Percentiles rank a stretch among this genome's conserved stretches.
phyloP scores from a whole-genome alignment of 2,113 vertebrate species.

The Microtus ochrogaster region DNA sequence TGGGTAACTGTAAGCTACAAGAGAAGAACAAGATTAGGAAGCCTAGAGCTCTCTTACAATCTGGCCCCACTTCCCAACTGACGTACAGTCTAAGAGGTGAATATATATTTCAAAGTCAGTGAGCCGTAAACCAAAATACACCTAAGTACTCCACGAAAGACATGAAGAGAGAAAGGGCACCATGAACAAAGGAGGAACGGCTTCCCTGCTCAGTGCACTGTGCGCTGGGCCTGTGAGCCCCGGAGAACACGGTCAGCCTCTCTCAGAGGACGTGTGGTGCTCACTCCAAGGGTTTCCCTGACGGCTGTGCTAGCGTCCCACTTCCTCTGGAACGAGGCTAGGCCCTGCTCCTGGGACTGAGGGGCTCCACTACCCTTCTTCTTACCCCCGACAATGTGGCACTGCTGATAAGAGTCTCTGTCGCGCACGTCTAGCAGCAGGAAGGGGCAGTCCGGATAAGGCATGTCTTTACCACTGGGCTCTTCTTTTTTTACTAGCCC shows the following conservation, averaged over 20 bases:
- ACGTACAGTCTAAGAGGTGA: conserved; percentile 34
- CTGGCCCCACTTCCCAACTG: not conserved
- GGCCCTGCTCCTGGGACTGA: not conserved
- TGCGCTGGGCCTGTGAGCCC: not conserved
- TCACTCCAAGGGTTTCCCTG: not conserved
- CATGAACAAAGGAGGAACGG: not conserved
- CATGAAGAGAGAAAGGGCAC: not conserved
- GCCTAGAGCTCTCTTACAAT: not conserved
- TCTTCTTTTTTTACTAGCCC: conserved; percentile 76
- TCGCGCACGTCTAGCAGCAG: conserved; percentile 95
- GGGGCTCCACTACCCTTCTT: not conserved
- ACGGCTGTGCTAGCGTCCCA: no score
- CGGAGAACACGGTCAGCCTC: not conserved
- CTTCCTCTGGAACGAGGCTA: not conserved
- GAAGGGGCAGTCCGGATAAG: conserved; percentile 96
- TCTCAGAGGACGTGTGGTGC: not conserved
- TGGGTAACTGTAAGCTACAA: conserved; percentile 93
- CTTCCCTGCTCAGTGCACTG: not conserved
- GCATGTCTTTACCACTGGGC: conserved; percentile 79
- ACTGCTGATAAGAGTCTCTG: conserved; percentile 91
- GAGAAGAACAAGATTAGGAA: conserved; percentile 31
- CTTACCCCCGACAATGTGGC: conserved; percentile 95
- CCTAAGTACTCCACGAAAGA: conserved; percentile 8
- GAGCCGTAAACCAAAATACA: conserved; percentile 22
- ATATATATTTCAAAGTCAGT: conserved; percentile 45